Percentiles rank a stretch among this genome's conserved stretches.
phyloP scores from a whole-genome alignment of 2,113 vertebrate genomes.

The Ptychochromis oligacanthus region DNA sequence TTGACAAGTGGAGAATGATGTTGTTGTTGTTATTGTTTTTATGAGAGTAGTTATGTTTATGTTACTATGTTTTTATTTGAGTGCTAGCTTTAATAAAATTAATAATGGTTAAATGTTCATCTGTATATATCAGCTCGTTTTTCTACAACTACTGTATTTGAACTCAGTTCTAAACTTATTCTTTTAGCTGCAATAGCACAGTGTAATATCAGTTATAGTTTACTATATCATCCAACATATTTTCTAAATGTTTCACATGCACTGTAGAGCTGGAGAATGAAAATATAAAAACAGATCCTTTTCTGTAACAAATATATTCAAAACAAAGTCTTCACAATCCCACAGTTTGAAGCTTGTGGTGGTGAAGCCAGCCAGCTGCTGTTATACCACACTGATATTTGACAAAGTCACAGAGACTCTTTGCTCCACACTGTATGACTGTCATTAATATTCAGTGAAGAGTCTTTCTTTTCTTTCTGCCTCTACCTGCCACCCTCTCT shows the following conservation, averaged over 20 bases:
- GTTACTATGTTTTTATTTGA: neutral
- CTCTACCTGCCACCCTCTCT: conserved; percentile 41
- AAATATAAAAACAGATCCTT: neutral
- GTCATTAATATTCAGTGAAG: conserved; percentile 61
- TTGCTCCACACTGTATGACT: conserved; percentile 22
- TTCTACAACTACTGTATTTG: neutral
- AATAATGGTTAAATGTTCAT: neutral
- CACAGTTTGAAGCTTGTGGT: neutral
- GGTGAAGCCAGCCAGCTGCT: conserved; percentile 4
- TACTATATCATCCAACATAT: fast-evolving
- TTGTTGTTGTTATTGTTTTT: too few species aligned
- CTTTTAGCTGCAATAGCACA: neutral
- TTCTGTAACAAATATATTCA: neutral
- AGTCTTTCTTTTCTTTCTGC: conserved; percentile 4
- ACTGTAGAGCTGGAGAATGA: neutral
- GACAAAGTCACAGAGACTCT: conserved; percentile 38
- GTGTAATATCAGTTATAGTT: neutral
- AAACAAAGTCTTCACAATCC: neutral
- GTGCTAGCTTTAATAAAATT: neutral
- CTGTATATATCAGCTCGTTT: neutral
- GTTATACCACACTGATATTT: conserved; percentile 42
- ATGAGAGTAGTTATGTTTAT: neutral
- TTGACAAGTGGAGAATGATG: too few species aligned
- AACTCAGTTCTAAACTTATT: neutral
- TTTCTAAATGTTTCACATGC: neutral